Conservation (phyloP, 1,140 invertebrate genomes). For the Lasaia peninsularis region DNA sequence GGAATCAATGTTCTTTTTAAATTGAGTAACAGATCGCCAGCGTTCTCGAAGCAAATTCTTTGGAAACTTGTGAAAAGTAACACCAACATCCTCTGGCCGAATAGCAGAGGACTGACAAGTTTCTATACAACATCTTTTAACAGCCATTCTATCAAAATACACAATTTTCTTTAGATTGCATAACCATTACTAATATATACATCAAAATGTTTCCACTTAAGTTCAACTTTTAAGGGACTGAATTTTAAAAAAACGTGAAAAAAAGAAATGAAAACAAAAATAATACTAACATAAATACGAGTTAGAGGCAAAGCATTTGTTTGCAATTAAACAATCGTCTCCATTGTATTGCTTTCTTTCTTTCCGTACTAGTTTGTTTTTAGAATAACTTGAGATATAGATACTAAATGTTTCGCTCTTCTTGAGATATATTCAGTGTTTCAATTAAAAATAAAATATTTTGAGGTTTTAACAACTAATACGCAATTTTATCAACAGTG, state of each 20-base stretch:
- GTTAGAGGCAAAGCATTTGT: no score
- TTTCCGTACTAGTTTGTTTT: no score
- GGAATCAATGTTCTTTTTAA: conserved; percentile 28
- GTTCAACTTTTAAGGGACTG: background rate
- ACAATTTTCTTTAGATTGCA: background rate
- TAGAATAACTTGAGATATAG: no score
- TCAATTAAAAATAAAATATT: no score
- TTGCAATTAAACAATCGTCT: no score
- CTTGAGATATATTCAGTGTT: no score
- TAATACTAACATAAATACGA: no score
- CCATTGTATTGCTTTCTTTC: no score
- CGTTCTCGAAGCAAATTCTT: conserved; percentile 46
- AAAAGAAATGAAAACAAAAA: background rate
- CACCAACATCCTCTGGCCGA: conserved; percentile 57
- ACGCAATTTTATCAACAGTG: no score
- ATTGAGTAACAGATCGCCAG: conserved; percentile 44
- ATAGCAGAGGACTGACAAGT: conserved; percentile 55
- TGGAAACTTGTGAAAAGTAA: conserved; percentile 65
- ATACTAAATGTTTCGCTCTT: no score
- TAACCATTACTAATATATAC: background rate
- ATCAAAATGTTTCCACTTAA: background rate
- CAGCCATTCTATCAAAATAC: conserved; percentile 47
- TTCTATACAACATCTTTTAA: conserved; percentile 60
- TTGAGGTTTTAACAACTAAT: no score
- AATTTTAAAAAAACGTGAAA: background rate